Evolutionary conservation across 2,888 invertebrate species (phyloP), one percentile per base, ranked within the genome.

Genomic region (Hydraecia micacea): DNA sequence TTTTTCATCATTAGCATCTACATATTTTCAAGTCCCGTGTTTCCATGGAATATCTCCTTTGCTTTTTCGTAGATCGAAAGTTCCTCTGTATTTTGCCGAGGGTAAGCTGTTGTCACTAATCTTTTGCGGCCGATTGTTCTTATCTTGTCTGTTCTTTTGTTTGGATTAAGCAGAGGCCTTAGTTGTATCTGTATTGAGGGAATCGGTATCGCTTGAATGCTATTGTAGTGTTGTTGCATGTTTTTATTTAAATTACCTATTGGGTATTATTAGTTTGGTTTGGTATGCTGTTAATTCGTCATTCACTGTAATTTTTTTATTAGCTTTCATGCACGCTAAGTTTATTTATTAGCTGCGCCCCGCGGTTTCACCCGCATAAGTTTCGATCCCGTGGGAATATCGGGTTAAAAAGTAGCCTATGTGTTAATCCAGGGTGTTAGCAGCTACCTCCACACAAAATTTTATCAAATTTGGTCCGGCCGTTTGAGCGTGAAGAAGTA

Each of bases 81-180:
- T 65, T 69, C 32, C 11, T 69, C 28, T 67, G 63, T 68, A 80
- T 77, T 78, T 71, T 9, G 0, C 13, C 69, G 60, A 32, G 65
- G 28, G 55, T 72, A 81, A 83, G 77, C 73, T 75, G 66, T 71
- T 83, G 79, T 84, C 83, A 75, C 77, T 76, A 75, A 84, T 88
- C 73, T 84, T 84, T 78, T 79, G 78, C 46, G 55, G 77, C 55
- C 63, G 70, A 80, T 86, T 79, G 84, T 84, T 82, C 78, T 84
- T 81, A 81, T 82, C 75, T 67, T 46, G 73, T 65, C 63, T 70
- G 68, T 73, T 69, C 21, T 28, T 60, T 85, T 72, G 6, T 60
- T 21, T 0, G n/a, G n/a, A 58, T 62, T 60, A 55, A 60, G 46
- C 11, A 18, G 39, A 55, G 3, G 52, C 55, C 74, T 80, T 80